These are phyloP conservation scores for Shinisaurus crocodilurus DNA, from an alignment of 2,113 vertebrate species.

Conservation along the genomic window DNA sequence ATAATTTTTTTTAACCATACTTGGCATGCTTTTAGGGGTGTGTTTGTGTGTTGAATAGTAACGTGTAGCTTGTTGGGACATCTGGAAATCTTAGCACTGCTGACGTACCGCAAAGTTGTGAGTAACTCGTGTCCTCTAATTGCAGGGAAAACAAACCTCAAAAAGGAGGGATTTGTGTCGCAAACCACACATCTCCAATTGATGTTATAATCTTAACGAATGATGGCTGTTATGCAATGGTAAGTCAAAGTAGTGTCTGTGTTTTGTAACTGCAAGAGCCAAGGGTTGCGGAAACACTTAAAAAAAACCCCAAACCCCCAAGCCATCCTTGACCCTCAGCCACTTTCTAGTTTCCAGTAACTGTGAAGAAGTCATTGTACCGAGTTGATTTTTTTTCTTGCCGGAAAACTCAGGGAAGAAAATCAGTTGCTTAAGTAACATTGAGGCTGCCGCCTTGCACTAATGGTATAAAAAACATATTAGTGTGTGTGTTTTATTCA, in stretches of 20 bases:
- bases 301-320: neutral
- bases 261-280: neutral
- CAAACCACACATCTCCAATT: slow-evolving; percentile 96
- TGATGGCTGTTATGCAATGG: slow-evolving; percentile 97
- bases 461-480: neutral
- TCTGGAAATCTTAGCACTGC: neutral
- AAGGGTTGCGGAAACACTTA: neutral
- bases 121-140: slow-evolving; percentile 33
- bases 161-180: slow-evolving; percentile 96
- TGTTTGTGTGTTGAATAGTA: neutral
- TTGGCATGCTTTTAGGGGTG: neutral
- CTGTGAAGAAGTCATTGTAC: neutral
- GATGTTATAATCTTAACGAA: slow-evolving; percentile 94
- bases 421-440: neutral
- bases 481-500: neutral
- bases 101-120: neutral
- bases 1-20: neutral
- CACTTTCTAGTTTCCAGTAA: neutral
- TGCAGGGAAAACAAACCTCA: slow-evolving; percentile 89
- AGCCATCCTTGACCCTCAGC: no score
- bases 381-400: neutral
- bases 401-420: neutral
- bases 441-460: neutral
- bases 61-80: neutral
- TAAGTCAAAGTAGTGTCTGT: slow-evolving; percentile 56